These are phyloP conservation scores for Megastigmus dorsalis DNA, from an alignment of 2,888 invertebrate species.

Conservation along the genomic window DNA sequence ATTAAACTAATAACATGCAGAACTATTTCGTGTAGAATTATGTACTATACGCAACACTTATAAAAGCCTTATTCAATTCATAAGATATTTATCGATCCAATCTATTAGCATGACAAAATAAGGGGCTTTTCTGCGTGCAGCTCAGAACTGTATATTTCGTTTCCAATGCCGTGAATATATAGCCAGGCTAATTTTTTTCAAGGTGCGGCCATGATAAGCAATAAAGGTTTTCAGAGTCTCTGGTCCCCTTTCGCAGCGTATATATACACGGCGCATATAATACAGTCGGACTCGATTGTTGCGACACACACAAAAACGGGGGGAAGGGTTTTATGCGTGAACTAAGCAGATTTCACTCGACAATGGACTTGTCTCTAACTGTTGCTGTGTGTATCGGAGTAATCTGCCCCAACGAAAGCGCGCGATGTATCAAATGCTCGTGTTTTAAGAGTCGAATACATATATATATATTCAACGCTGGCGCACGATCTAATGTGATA, in stretches of 20 bases:
- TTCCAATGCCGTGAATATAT: no score
- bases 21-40: background rate
- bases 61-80: background rate
- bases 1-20: background rate
- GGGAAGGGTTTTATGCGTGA: conserved; percentile 1
- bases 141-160: no score
- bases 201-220: conserved; percentile 23
- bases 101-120: background rate
- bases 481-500: no score
- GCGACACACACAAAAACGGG: background rate
- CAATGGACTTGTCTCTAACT: background rate
- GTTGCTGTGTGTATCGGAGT: no score
- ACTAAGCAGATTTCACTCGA: conserved; percentile 19
- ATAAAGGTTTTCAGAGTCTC: background rate
- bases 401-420: background rate
- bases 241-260: no score
- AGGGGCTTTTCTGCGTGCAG: background rate
- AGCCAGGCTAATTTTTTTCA: conserved; percentile 30
- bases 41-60: background rate
- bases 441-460: background rate
- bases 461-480: no score
- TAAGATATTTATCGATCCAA: no score
- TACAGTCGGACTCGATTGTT: background rate
- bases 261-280: background rate
- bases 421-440: background rate